Conservation (phyloP, 2,797 vertebrate genomes). For the Argentina silus region DNA sequence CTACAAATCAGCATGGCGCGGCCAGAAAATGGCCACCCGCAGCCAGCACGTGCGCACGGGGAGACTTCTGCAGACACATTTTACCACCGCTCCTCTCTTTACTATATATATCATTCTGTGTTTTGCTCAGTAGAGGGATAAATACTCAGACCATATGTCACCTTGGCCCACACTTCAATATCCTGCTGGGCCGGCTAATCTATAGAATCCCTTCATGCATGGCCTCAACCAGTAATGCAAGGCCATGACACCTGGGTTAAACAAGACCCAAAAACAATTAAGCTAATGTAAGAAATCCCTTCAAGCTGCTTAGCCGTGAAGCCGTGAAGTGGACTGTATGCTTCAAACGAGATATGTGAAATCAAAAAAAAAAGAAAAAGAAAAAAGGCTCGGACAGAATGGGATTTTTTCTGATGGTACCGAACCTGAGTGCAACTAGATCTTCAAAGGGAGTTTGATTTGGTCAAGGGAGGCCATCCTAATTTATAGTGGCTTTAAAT, state of each 20-base stretch:
- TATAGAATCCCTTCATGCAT: conserved; percentile 34
- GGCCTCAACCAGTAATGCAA: conserved; percentile 24
- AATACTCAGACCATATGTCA: conserved; percentile 65
- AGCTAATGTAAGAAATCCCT: conserved; percentile 67
- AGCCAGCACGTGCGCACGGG: conserved; percentile 17
- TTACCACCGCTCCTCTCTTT: conserved; percentile 22
- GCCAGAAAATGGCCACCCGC: conserved; percentile 48
- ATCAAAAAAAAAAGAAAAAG: neutral
- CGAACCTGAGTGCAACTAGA: conserved; percentile 47
- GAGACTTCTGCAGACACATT: conserved; percentile 21
- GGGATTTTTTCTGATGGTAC: neutral
- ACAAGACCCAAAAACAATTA: conserved; percentile 58
- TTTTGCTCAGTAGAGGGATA: conserved; percentile 43
- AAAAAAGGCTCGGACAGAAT: neutral
- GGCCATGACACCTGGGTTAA: conserved; percentile 32
- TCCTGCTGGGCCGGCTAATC: conserved; percentile 38
- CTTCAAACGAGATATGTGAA: conserved; percentile 47
- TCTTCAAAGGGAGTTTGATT: conserved; percentile 39
- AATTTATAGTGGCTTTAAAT: conserved; percentile 71
- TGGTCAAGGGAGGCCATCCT: conserved; percentile 38
- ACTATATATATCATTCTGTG: conserved; percentile 18
- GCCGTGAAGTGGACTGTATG: conserved; percentile 36
- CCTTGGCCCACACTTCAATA: conserved; percentile 53
- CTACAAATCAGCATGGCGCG: conserved; percentile 43
- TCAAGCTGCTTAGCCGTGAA: conserved; percentile 48